Conservation (phyloP, 2,888 invertebrate species). For the Ochropleura plecta region DNA sequence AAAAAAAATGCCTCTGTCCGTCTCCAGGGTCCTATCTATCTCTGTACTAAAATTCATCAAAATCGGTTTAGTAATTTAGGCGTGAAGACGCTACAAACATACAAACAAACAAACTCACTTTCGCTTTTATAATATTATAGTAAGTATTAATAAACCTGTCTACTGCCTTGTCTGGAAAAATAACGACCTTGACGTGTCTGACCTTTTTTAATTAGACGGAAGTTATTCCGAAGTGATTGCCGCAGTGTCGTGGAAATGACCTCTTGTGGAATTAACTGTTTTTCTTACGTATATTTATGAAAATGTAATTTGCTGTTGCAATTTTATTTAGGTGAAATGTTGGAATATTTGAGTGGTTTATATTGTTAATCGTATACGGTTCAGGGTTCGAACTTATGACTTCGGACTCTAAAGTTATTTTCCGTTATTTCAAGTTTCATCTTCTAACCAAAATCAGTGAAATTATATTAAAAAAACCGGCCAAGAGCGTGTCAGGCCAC, state of each 20-base stretch:
- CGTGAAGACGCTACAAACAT: no score
- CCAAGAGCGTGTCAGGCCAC: no score
- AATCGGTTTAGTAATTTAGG: no score
- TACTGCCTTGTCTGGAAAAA: conserved; percentile 19
- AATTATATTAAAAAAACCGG: no score
- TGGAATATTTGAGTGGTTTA: neutral
- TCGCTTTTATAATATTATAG: no score
- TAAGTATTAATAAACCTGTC: conserved; percentile 28
- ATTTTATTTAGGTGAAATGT: neutral
- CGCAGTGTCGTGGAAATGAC: conserved; percentile 9
- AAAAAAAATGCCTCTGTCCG: no score
- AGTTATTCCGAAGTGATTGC: conserved; percentile 9
- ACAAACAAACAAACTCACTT: no score
- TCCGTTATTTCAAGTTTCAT: neutral
- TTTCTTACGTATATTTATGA: neutral
- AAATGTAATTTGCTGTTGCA: neutral
- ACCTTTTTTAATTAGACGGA: conserved; percentile 43
- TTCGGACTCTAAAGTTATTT: neutral
- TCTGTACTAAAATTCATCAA: no score
- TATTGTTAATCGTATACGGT: neutral
- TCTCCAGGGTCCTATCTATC: no score
- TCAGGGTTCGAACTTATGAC: neutral
- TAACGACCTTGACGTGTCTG: conserved; percentile 20
- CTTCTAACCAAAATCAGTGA: no score
- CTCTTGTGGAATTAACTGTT: neutral